Base-by-base conservation (phyloP, 2,113 vertebrate species). In the Calypte anna region DNA sequence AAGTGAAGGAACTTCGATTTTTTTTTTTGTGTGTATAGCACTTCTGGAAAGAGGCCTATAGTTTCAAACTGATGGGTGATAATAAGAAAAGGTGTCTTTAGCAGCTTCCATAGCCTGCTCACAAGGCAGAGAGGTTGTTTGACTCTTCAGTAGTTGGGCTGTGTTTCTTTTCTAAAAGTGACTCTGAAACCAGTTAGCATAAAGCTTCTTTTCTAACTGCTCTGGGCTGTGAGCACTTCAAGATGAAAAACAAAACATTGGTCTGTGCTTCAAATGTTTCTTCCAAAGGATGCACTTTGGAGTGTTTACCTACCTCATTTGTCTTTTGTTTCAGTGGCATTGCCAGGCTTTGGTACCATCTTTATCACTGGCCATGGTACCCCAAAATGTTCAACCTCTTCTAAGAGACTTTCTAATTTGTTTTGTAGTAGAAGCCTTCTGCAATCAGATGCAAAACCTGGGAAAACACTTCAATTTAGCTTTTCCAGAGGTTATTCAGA, bases 261-360 rank as follows among this genome's bases (percentile, higher is more conserved):
- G 84, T 92, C 46, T 10, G 7, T 66, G 79, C 64, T 86, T 94
- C 59, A 62, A 62, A 80, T 44, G 21, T 86, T 82, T 81, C 77
- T 88, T 90, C 77, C 87, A 79, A 89, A 90, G 86, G 43, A 43
- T 91, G 88, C 25, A 3, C 80, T 92, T 84, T 82, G 87, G 83
- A 74, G 33, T 82, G 33, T 72, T 95, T 66, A 94, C 86, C 96
- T 96, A 96, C 96, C 96, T 96, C 96, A 80, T 96, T 86, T 63
- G 63, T 94, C 88, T 80, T 90, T 46, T 66, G 43, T 80, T 94
- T 66, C 54, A 66, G 55, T 77, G 91, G 61, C 84, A 59, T 91
- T 6, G 0, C 46, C 73, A 75, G 82, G 59, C 64, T 86, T 86
- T 86, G 61, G n/a, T 93, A 48, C n/a, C 61, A 14, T 51, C 69